Evolutionary conservation across 2,797 vertebrate species (phyloP).

Genomic region (Amblyraja radiata): DNA sequence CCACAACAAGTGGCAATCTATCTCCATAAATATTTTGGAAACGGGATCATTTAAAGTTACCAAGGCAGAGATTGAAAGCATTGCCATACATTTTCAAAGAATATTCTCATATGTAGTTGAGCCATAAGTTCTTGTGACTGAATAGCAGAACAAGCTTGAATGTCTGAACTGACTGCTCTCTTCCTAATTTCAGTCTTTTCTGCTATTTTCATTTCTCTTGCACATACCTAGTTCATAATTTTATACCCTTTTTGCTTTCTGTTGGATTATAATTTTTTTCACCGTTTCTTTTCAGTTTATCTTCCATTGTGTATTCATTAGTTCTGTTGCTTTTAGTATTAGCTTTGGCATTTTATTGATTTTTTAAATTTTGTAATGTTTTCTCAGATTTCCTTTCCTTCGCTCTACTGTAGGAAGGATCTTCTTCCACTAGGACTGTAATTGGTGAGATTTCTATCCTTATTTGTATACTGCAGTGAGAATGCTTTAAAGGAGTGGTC

Average conservation of each 20-base stretch:
- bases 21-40: background rate
- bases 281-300: background rate
- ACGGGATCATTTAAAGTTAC: background rate
- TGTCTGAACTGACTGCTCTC: background rate
- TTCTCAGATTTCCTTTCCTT: slow-evolving; percentile 31
- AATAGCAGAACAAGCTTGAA: background rate
- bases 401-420: background rate
- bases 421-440: slow-evolving; percentile 20
- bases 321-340: background rate
- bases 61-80: background rate
- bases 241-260: background rate
- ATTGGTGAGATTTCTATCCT: slow-evolving; percentile 26
- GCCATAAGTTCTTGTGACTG: background rate
- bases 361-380: slow-evolving; percentile 6
- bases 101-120: background rate
- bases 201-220: background rate
- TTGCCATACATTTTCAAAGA: background rate
- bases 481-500: background rate
- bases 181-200: background rate
- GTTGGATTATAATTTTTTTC: background rate
- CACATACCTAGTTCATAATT: background rate
- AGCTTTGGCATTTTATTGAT: background rate
- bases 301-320: background rate
- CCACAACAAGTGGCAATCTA: background rate
- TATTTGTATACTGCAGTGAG: background rate